A percentile compares a stretch with the other conserved stretches of the same genome.
Conservation (phyloP, 1,140 invertebrate genomes). For the Polypedilum vanderplanki region DNA sequence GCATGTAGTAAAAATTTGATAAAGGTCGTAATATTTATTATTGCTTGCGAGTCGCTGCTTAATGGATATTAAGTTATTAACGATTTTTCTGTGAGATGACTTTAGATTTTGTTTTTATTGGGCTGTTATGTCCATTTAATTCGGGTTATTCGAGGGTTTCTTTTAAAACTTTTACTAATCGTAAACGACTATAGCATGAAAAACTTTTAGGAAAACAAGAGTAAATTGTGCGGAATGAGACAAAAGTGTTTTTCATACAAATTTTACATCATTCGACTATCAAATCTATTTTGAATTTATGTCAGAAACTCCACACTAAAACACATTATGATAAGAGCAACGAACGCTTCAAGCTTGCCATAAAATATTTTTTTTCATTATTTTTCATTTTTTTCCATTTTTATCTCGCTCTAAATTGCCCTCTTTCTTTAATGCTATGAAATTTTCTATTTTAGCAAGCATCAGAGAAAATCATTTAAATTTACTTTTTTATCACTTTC, state of each 20-base stretch:
- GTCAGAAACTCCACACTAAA: not conserved
- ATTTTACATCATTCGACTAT: not conserved
- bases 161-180: no score
- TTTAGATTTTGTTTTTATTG: no score
- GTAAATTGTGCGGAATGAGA: not conserved
- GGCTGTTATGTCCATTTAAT: no score
- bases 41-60: not conserved
- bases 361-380: not conserved
- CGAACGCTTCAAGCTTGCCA: not conserved
- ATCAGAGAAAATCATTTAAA: not conserved
- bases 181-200: not conserved
- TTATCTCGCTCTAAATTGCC: not conserved
- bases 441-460: not conserved
- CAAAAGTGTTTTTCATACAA: not conserved
- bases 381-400: not conserved
- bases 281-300: not conserved
- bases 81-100: no score
- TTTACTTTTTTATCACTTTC: not conserved
- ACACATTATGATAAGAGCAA: not conserved
- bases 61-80: no score
- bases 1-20: not conserved
- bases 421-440: not conserved
- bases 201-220: not conserved
- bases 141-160: no score
- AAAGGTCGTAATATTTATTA: conserved; percentile 19